These are phyloP conservation scores for Keiferia lycopersicella DNA, from an alignment of 2,888 invertebrate genomes.

Conservation along the genomic window DNA sequence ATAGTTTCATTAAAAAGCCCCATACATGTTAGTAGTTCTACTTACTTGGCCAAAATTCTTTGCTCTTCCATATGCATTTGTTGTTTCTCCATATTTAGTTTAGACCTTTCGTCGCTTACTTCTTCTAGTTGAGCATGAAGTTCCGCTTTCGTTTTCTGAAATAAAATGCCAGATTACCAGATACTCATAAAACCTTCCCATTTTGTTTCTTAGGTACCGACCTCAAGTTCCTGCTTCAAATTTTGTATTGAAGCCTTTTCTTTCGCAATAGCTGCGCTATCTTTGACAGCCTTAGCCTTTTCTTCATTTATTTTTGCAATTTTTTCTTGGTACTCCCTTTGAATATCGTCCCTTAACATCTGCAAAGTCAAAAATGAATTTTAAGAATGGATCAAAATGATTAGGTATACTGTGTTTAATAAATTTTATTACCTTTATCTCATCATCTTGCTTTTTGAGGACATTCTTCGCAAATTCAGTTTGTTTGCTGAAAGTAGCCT, in stretches of 20 bases:
- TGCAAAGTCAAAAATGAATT: slow-evolving; percentile 33
- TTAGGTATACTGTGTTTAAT: too few relatives aligned
- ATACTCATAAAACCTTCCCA: too few relatives aligned
- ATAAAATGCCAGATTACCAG: slow-evolving; percentile 19
- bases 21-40: slow-evolving; percentile 6
- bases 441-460: slow-evolving; percentile 81
- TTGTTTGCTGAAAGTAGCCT: slow-evolving; percentile 82
- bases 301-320: slow-evolving; percentile 66
- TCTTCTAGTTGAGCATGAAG: slow-evolving; percentile 70
- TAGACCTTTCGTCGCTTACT: slow-evolving; percentile 65
- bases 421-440: slow-evolving; percentile 72
- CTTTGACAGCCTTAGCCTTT: slow-evolving; percentile 58
- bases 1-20: neutral
- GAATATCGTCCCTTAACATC: slow-evolving; percentile 68
- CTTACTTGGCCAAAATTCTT: slow-evolving; percentile 67
- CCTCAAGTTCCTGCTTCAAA: slow-evolving; percentile 70
- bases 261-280: slow-evolving; percentile 57
- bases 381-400: neutral
- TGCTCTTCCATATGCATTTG: slow-evolving; percentile 72
- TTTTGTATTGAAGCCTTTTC: slow-evolving; percentile 65
- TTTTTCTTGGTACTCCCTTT: slow-evolving; percentile 70
- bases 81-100: slow-evolving; percentile 66
- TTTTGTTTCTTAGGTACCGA: slow-evolving; percentile 38
- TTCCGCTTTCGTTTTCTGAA: slow-evolving; percentile 71
- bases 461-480: slow-evolving; percentile 80